Percentiles rank a stretch among this genome's conserved stretches.
phyloP scores from a whole-genome alignment of 2,113 vertebrate genomes.

The Rhinichthys klamathensis region DNA sequence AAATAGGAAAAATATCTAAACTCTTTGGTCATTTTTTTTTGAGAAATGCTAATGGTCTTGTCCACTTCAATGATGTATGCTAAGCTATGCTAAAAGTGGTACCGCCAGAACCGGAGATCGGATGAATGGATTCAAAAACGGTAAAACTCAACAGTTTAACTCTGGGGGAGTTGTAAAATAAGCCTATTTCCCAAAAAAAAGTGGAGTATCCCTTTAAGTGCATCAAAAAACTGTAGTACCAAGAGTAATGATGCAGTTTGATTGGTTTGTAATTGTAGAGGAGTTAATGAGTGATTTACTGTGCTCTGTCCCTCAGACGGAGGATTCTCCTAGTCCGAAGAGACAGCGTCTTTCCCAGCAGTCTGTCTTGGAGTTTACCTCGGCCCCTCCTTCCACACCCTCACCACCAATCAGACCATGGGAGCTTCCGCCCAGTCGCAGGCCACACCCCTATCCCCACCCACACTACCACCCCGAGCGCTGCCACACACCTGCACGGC shows the following conservation, averaged over 20 bases:
- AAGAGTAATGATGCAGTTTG: neutral
- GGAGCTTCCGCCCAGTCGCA: conserved; percentile 93
- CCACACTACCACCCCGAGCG: conserved; percentile 91
- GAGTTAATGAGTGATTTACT: neutral
- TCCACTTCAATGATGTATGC: no score
- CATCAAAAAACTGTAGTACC: neutral
- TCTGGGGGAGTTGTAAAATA: no score
- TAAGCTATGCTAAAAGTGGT: no score
- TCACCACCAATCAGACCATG: conserved; percentile 97
- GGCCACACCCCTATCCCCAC: conserved; percentile 86
- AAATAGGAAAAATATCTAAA: no score
- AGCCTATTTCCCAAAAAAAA: no score
- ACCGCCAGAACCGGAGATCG: no score
- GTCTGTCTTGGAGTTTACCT: conserved; percentile 89
- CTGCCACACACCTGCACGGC: conserved; percentile 93
- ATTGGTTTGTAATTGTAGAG: neutral
- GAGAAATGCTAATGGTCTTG: no score
- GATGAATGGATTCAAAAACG: no score
- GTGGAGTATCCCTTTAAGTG: neutral
- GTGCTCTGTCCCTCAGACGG: conserved; percentile 75
- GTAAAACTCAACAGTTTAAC: no score
- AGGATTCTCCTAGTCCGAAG: conserved; percentile 96
- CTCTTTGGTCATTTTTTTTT: no score
- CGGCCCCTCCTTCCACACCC: conserved; percentile 86
- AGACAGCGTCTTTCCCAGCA: conserved; percentile 91